phyloP scores from a whole-genome alignment of 2,113 vertebrate genomes.

The Rousettus leschenaultii region DNA sequence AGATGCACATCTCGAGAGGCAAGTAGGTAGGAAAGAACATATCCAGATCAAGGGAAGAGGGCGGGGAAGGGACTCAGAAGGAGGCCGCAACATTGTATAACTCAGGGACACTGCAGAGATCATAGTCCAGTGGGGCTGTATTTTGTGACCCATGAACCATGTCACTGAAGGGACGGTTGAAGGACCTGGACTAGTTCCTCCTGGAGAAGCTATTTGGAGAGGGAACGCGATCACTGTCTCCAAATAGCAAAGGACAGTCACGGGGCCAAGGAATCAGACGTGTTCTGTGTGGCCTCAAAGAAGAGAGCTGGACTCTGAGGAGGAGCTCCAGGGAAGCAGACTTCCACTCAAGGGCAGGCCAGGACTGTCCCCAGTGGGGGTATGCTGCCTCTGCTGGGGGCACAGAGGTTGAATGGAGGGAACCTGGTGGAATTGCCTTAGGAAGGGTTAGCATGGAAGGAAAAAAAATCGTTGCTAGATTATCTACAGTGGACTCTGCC shows the following conservation, averaged over 20 bases:
- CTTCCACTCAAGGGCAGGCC: neutral
- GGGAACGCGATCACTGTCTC: neutral
- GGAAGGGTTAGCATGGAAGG: neutral
- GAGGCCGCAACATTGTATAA: neutral
- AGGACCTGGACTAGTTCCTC: neutral
- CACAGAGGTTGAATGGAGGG: fast-evolving
- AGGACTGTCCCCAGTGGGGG: neutral
- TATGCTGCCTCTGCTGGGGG: neutral
- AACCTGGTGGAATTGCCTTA: neutral
- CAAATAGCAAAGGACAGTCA: conserved; percentile 48
- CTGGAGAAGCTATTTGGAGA: conserved; percentile 13
- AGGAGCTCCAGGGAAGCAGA: neutral
- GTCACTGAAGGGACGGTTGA: neutral
- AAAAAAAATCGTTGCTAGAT: neutral
- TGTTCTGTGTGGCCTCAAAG: neutral
- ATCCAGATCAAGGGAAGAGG: neutral
- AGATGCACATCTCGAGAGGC: neutral
- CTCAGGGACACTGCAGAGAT: neutral
- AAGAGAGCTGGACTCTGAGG: neutral
- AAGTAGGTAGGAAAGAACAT: neutral
- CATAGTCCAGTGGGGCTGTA: neutral
- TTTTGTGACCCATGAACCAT: neutral
- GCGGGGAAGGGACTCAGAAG: neutral
- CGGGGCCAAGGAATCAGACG: neutral
- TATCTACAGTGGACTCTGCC: neutral